phyloP scores from a whole-genome alignment of 2,113 vertebrate genomes.

The Peromyscus californicus region DNA sequence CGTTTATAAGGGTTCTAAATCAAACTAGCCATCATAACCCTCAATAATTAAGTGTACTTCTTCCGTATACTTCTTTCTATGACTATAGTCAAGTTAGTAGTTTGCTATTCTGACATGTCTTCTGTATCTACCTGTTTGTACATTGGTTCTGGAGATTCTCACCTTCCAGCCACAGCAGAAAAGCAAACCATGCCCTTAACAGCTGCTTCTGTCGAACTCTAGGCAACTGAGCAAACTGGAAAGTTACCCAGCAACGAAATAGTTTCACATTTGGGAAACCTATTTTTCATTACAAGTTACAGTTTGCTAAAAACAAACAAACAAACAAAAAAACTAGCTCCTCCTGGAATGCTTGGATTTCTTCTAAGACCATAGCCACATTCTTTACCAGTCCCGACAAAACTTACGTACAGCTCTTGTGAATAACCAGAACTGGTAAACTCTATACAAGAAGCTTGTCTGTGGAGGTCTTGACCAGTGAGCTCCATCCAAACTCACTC shows the following conservation, averaged over 20 bases:
- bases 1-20: background rate
- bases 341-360: slow-evolving; percentile 37
- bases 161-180: background rate
- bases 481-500: background rate
- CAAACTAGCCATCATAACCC: background rate
- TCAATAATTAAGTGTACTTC: slow-evolving; percentile 6
- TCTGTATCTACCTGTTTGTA: background rate
- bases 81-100: slow-evolving; percentile 15
- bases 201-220: background rate
- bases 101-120: background rate
- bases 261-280: background rate
- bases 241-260: slow-evolving; percentile 34
- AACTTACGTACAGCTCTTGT: slow-evolving; percentile 4
- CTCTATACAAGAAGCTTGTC: slow-evolving; percentile 12
- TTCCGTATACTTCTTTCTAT: background rate
- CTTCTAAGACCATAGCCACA: slow-evolving; percentile 11
- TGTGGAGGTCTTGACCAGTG: background rate
- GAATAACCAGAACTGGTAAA: slow-evolving; percentile 38
- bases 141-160: background rate
- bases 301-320: background rate
- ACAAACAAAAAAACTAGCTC: background rate
- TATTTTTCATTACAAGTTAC: background rate
- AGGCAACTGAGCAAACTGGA: slow-evolving; percentile 35
- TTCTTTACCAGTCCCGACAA: background rate
- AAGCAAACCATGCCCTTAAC: background rate